A percentile compares a stretch with the other conserved stretches of the same genome.
Conservation (phyloP, 2,113 vertebrate genomes). For the Engystomops pustulosus region DNA sequence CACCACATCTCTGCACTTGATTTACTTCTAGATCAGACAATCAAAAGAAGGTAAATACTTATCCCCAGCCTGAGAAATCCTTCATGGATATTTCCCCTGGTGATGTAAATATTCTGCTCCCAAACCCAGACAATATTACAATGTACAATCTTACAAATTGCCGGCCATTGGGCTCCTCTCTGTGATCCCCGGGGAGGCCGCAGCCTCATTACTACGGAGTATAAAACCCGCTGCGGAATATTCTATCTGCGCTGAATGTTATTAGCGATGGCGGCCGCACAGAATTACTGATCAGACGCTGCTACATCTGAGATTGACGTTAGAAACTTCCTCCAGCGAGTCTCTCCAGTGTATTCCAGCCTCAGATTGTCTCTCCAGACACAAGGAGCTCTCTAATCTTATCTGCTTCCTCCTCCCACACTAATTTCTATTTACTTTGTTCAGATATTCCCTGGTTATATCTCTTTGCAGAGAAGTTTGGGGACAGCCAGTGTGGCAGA, state of each 20-base stretch:
- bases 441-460: background rate
- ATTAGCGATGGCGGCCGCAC: background rate
- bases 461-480: background rate
- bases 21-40: background rate
- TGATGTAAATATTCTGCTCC: background rate
- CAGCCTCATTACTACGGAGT: slow-evolving; percentile 20
- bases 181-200: background rate
- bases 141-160: background rate
- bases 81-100: background rate
- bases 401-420: background rate
- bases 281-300: background rate
- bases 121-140: background rate
- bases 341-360: slow-evolving; percentile 43
- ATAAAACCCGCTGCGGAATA: background rate
- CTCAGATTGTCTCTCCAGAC: background rate
- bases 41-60: background rate
- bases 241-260: background rate
- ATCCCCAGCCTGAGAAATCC: background rate
- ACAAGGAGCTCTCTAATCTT: background rate
- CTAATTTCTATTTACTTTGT: background rate
- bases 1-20: background rate
- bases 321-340: background rate
- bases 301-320: slow-evolving; percentile 23
- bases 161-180: background rate
- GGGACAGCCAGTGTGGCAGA: background rate